Base-by-base conservation (phyloP, 2,113 vertebrate species). In the Cromileptes altivelis region DNA sequence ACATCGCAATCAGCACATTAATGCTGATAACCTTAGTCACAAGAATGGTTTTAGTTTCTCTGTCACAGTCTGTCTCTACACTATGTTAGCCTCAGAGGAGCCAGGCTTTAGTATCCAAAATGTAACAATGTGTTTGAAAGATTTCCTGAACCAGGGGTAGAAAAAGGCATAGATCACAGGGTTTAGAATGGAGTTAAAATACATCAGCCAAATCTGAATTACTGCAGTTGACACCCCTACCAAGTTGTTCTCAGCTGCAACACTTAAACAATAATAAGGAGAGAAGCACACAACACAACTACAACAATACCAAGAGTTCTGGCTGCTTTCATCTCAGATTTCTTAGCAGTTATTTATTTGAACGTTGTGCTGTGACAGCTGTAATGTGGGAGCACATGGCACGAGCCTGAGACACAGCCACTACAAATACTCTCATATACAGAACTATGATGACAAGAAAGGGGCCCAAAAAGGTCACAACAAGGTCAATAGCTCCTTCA, bases 151-250 rank as follows among this genome's bases (percentile, higher is more conserved):
- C 89, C 89, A 90, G 6, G 81, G 74, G 5, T 84, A 90, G 2
- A 71, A 88, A 30, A 75, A 49, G 1, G 70, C 67, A 6, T 86
- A 90, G 17, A 90, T 86, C 3, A 90, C 0, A 0, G 88, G 85
- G 18, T 89, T 89, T 9, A 88, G 12, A 55, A 81, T 84, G 3
- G 87, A 89, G 25, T 90, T 90, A 1, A 88, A 78, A 57, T 81
- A 49, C 12, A n/a, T n/a, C n/a, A n/a, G n/a, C n/a, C n/a, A n/a
- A n/a, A n/a, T n/a, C n/a, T n/a, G n/a, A n/a, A n/a, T n/a, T n/a
- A n/a, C n/a, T n/a, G n/a, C n/a, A n/a, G n/a, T n/a, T n/a, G n/a
- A n/a, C n/a, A n/a, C n/a, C n/a, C n/a, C n/a, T 81, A 49, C 12
- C 2, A 49, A 15, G 47, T 15, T 15, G 12, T 49, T 17, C 47